Evolutionary conservation across 2,113 vertebrate species (phyloP), one percentile per base, ranked within the genome.

Genomic region (Apus apus): DNA sequence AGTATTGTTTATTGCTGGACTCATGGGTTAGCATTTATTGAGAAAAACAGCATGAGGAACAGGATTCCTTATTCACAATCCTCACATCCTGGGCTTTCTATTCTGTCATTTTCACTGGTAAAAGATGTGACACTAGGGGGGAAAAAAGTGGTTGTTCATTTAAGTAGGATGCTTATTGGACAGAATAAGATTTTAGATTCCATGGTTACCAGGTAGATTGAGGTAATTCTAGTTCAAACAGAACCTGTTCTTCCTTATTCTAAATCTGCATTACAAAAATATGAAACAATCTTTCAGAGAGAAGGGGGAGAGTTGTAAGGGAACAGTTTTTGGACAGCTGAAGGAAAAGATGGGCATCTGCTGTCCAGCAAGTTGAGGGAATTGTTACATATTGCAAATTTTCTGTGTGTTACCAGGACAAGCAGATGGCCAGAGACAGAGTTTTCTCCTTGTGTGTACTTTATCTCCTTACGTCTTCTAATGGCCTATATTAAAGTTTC

Each of bases 351-450:
- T 89, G 89, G 90, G 92, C 94, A 95, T 76, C 96, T 97, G 95
- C 92, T 96, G 94, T 95, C 97, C 82, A 94, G 72, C 68, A 97
- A 93, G 95, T 95, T 92, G 81, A 91, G 89, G 95, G 96, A 97
- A 94, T 97, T 87, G 93, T 82, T 97, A 67, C 83, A 75, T 88
- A 89, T 78, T 97, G 87, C 83, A 95, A 5, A 89, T 96, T 75
- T 95, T 91, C 48, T 89, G 15, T 87, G 20, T 81, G 91, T 80
- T 95, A 93, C 82, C 79, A 85, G 87, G 84, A 94, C 88, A 95
- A 97, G 88, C 97, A 97, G 97, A 97, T 95, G 96, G 96, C 74
- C 89, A 87, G 94, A 97, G 95, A 90, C 70, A 83, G 29, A 21
- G 15, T 89, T 88, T 96, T 91, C 80, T 96, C 93, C 89, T 96